Conservation (phyloP, 2,113 vertebrate genomes). For the Tetraodon nigroviridis region DNA sequence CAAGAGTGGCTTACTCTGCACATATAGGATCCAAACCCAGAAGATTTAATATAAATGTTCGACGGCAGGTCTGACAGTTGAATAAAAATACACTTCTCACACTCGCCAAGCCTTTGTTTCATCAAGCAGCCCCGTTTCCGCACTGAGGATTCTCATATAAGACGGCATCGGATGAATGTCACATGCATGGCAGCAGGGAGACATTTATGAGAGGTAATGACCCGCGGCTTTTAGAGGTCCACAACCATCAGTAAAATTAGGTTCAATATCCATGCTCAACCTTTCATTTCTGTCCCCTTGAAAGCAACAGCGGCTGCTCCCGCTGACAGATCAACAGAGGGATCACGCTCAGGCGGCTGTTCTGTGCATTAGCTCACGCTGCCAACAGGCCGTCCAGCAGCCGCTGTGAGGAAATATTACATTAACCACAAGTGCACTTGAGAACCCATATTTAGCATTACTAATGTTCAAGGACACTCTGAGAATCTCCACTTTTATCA, state of each 20-base stretch:
- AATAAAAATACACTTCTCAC: slow-evolving; percentile 54
- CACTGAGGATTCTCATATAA: slow-evolving; percentile 60
- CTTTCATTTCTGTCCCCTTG: slow-evolving; percentile 66
- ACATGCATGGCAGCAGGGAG: slow-evolving; percentile 60
- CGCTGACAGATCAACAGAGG: slow-evolving; percentile 63
- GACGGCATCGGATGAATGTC: slow-evolving; percentile 68
- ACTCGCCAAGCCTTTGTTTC: slow-evolving; percentile 57
- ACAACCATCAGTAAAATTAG: slow-evolving; percentile 73
- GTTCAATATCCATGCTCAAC: slow-evolving; percentile 62
- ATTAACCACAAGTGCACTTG: slow-evolving; percentile 6
- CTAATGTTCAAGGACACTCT: too few species aligned
- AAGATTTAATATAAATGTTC: slow-evolving; percentile 51
- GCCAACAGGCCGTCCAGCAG: slow-evolving; percentile 15
- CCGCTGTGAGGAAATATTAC: not conserved
- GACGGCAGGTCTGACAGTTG: slow-evolving; percentile 51
- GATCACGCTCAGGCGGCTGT: slow-evolving; percentile 24
- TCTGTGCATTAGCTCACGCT: slow-evolving; percentile 31
- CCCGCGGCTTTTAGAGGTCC: slow-evolving; percentile 67
- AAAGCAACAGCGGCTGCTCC: slow-evolving; percentile 56
- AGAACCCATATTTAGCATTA: slow-evolving; percentile 10
- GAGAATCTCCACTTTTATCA: too few species aligned
- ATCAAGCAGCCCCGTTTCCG: slow-evolving; percentile 41
- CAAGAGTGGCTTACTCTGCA: slow-evolving; percentile 39
- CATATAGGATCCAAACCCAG: slow-evolving; percentile 51
- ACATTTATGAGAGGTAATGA: slow-evolving; percentile 75